phyloP scores from a whole-genome alignment of 2,888 invertebrate species.

The Clanis bilineata region DNA sequence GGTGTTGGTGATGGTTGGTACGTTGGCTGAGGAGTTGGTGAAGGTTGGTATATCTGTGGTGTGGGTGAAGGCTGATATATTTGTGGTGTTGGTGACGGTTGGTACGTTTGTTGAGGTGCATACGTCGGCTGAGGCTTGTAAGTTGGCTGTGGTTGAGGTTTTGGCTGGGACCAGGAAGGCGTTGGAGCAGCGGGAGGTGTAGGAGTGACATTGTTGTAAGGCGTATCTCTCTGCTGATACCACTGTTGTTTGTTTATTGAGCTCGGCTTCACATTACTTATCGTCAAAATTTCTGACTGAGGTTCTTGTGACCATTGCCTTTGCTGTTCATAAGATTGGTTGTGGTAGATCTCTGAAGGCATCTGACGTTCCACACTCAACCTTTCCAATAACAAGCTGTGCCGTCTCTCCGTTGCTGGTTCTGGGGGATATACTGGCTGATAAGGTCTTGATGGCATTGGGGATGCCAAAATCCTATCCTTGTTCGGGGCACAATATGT shows the following conservation, averaged over 20 bases:
- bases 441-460: slow-evolving; percentile 57
- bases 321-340: slow-evolving; percentile 58
- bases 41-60: slow-evolving; percentile 34
- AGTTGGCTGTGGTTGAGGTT: slow-evolving; percentile 34
- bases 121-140: slow-evolving; percentile 33
- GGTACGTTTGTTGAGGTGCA: slow-evolving; percentile 29
- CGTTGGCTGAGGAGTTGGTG: slow-evolving; percentile 31
- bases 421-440: slow-evolving; percentile 60
- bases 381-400: slow-evolving; percentile 69
- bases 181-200: slow-evolving; percentile 28
- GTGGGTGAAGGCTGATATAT: slow-evolving; percentile 35
- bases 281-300: slow-evolving; percentile 67
- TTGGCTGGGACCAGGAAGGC: slow-evolving; percentile 39
- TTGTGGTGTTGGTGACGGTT: slow-evolving; percentile 32
- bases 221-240: slow-evolving; percentile 68
- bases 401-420: slow-evolving; percentile 64
- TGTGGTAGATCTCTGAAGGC: slow-evolving; percentile 65
- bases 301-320: slow-evolving; percentile 65
- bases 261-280: slow-evolving; percentile 74
- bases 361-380: slow-evolving; percentile 72
- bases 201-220: slow-evolving; percentile 53
- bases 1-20: slow-evolving; percentile 31
- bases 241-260: slow-evolving; percentile 71
- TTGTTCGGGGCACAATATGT: slow-evolving; percentile 66
- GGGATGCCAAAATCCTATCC: slow-evolving; percentile 52